phyloP scores from a whole-genome alignment of 2,113 vertebrate genomes.

The Eclectus roratus region DNA sequence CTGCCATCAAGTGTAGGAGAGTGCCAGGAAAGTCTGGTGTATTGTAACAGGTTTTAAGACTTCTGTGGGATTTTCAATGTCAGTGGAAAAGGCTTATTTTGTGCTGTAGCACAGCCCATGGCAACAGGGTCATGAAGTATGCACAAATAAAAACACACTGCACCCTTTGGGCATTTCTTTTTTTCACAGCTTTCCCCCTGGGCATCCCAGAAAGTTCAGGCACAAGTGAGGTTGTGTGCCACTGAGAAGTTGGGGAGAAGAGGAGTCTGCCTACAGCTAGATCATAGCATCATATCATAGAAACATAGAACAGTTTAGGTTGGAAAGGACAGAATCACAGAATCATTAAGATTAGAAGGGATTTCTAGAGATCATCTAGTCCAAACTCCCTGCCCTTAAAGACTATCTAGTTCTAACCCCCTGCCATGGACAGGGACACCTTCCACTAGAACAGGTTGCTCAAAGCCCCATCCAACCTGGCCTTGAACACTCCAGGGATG shows the following conservation, averaged over 20 bases:
- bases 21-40: neutral
- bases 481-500: neutral
- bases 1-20: neutral
- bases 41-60: neutral
- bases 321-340: neutral
- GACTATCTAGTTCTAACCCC: neutral
- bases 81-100: neutral
- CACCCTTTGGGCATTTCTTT: neutral
- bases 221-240: neutral
- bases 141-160: neutral
- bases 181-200: neutral
- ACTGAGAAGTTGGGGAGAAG: neutral
- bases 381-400: neutral
- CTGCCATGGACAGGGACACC: neutral
- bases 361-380: neutral
- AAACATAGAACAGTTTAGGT: neutral
- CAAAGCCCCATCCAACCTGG: neutral
- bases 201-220: neutral
- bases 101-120: neutral
- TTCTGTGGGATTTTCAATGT: neutral
- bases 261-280: neutral
- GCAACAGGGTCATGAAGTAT: neutral
- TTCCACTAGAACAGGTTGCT: neutral
- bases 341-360: neutral
- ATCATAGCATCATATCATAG: neutral